phyloP scores from a whole-genome alignment of 1,140 invertebrate species.

The Drosophila gunungcola region DNA sequence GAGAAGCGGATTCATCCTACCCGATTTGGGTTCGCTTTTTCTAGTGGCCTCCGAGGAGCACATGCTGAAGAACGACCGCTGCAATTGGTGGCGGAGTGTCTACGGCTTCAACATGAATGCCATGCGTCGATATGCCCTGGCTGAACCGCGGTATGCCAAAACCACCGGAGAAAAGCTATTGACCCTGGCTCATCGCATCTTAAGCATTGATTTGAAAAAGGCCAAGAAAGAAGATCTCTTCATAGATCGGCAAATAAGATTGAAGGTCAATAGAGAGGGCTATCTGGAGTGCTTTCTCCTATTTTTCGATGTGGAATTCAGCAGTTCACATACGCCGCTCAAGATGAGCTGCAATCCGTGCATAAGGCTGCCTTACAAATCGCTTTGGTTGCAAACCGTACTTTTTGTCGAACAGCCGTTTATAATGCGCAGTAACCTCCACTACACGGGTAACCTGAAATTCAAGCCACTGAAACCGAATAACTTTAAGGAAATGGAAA shows the following conservation, averaged over 20 bases:
- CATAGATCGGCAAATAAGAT: constrained; percentile 17
- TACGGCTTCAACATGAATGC: constrained; percentile 64
- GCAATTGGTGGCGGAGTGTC: constrained; percentile 59
- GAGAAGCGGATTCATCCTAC: constrained; percentile 90
- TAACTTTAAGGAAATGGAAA: constrained; percentile 38
- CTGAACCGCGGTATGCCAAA: constrained; percentile 89
- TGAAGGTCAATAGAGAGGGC: constrained; percentile 37
- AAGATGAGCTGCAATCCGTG: constrained; percentile 55
- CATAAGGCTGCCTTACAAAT: constrained; percentile 17
- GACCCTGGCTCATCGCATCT: constrained; percentile 57
- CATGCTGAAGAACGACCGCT: constrained; percentile 47
- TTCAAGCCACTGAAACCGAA: constrained; percentile 18
- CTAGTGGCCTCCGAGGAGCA: constrained; percentile 88
- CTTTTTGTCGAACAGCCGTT: constrained; percentile 66
- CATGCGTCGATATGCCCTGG: constrained; percentile 48
- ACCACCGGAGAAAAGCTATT: constrained; percentile 95
- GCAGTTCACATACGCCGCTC: constrained; percentile 40
- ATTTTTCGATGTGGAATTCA: constrained; percentile 72
- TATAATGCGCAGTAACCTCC: constrained; percentile 23
- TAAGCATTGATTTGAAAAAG: constrained; percentile 45
- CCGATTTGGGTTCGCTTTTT: constrained; percentile 92
- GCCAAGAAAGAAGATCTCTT: constrained; percentile 19
- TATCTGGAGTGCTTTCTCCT: constrained; percentile 58
- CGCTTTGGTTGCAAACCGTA: constrained; percentile 62
- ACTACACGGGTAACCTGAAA: constrained; percentile 36